A percentile compares a stretch with the other conserved stretches of the same genome.
Evolutionary conservation across 2,797 vertebrate species (phyloP).

Genomic region (Peromyscus eremicus): DNA sequence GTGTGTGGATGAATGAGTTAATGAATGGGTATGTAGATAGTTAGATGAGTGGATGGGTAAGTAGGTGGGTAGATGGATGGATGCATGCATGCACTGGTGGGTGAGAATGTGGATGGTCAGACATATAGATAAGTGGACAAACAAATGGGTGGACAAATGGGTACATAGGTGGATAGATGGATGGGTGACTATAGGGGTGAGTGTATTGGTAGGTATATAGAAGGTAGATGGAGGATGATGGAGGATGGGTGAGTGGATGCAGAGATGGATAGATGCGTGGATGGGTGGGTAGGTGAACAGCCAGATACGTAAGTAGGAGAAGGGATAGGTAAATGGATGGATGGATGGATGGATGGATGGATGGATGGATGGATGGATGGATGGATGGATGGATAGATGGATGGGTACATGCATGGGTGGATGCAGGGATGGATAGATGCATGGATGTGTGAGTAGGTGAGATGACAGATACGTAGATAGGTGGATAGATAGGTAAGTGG

Average conservation of each 20-base stretch:
- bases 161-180: not conserved
- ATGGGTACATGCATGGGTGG: not conserved
- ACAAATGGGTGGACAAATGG: not conserved
- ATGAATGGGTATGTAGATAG: not conserved
- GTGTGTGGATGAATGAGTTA: no score
- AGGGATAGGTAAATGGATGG: no score
- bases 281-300: not conserved
- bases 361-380: not conserved
- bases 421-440: not conserved
- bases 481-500: not conserved
- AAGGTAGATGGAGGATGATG: no score
- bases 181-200: not conserved
- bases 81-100: no score
- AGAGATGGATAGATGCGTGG: not conserved
- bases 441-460: not conserved
- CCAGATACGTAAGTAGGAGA: no score
- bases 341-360: no score
- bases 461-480: not conserved
- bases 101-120: not conserved
- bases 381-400: not conserved
- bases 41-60: not conserved
- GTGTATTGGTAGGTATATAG: not conserved
- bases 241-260: not conserved
- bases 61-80: not conserved
- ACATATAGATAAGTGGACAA: not conserved